Percentiles rank a stretch among this genome's conserved stretches.
Conservation (phyloP, 1,140 invertebrate genomes). For the Heliconius hermathena region DNA sequence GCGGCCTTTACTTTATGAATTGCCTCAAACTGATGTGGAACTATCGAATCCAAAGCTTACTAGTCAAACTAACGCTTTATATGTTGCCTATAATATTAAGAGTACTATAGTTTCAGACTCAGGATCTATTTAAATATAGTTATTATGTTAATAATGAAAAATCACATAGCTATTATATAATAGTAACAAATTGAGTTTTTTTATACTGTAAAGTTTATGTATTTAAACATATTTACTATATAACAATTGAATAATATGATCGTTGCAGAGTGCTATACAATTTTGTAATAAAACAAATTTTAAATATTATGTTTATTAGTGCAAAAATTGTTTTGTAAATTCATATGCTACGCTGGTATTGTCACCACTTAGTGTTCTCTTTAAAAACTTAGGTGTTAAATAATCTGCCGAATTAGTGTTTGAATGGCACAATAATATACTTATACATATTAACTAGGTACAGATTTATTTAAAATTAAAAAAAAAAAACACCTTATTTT, state of each 20-base stretch:
- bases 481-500: neutral
- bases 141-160: neutral
- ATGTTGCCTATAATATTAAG: constrained; percentile 34
- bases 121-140: neutral
- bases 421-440: constrained; percentile 62
- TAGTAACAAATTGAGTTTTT: neutral
- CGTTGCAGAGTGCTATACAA: neutral
- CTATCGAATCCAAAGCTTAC: constrained; percentile 33
- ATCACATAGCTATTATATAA: neutral
- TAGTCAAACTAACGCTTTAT: constrained; percentile 39
- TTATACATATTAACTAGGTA: constrained; percentile 30
- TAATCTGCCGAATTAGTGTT: constrained; percentile 76
- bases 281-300: neutral
- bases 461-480: neutral
- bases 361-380: constrained; percentile 74
- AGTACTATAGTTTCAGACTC: constrained; percentile 24
- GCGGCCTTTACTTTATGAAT: constrained; percentile 34
- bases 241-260: neutral
- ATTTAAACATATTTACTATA: neutral
- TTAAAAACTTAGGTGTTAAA: constrained; percentile 59
- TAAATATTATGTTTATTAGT: neutral
- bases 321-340: constrained; percentile 7
- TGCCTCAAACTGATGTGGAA: constrained; percentile 36
- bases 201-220: neutral
- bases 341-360: constrained; percentile 20